A percentile compares a stretch with the other conserved stretches of the same genome.
phyloP scores from a whole-genome alignment of 1,140 invertebrate genomes.

The Chrysomallon squamiferum region DNA sequence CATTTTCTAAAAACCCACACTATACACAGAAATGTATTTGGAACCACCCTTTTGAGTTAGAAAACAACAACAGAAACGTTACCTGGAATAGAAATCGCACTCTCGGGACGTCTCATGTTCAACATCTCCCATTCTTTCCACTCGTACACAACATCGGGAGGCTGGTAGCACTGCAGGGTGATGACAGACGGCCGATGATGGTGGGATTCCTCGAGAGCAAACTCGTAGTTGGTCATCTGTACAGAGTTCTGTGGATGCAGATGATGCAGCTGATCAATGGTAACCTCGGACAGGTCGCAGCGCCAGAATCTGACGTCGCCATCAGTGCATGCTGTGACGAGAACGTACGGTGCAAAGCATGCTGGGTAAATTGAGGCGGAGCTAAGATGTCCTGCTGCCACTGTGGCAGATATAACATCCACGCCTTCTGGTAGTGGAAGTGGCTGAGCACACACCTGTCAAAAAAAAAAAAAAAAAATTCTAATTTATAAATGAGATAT shows the following conservation, averaged over 20 bases:
- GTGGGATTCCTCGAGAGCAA: constrained; percentile 34
- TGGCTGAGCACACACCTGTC: constrained; percentile 79
- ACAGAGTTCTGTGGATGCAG: constrained; percentile 9
- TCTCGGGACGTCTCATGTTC: constrained; percentile 76
- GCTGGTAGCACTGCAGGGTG: constrained; percentile 17
- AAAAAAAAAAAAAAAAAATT: constrained; percentile 13
- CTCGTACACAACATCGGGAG: constrained; percentile 67
- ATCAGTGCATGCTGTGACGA: constrained; percentile 80
- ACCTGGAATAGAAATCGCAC: constrained; percentile 85
- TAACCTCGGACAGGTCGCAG: constrained; percentile 67
- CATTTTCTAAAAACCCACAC: no score
- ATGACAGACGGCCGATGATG: background rate
- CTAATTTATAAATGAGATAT: no score
- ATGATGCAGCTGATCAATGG: background rate
- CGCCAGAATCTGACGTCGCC: constrained; percentile 76
- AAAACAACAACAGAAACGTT: no score
- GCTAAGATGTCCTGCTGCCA: constrained; percentile 94
- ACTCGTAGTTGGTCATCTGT: constrained; percentile 46
- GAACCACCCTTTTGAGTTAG: no score
- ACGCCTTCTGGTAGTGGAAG: constrained; percentile 87
- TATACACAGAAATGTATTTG: no score
- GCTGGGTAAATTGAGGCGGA: constrained; percentile 99
- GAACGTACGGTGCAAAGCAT: constrained; percentile 94
- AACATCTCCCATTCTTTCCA: constrained; percentile 93
- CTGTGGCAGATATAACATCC: constrained; percentile 88